A percentile compares a stretch with the other conserved stretches of the same genome.
Conservation (phyloP, 2,797 vertebrate genomes). For the Sebastolobus alascanus region DNA sequence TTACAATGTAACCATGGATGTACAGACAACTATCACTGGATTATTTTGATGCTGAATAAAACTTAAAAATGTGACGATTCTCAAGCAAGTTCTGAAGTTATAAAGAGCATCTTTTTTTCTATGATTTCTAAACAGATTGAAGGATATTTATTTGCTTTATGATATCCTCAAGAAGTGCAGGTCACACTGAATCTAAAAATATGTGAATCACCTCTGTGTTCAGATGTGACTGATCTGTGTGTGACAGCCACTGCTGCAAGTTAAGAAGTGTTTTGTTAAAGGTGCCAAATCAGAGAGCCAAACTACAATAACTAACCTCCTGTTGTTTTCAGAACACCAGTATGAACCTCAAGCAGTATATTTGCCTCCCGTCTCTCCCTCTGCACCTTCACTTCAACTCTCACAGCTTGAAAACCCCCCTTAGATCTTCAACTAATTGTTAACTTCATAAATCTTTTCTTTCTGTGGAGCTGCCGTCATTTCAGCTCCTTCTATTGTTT, state of each 20-base stretch:
- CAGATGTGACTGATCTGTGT: neutral
- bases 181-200: neutral
- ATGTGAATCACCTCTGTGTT: neutral
- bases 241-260: neutral
- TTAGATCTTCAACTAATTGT: neutral
- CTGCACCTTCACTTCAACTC: neutral
- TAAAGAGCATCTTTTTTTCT: neutral
- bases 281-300: rapidly evolving
- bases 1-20: neutral
- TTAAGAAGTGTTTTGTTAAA: neutral
- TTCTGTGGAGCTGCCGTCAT: neutral
- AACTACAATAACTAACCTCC: neutral
- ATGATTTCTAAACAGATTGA: neutral
- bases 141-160: neutral
- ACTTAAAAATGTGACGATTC: neutral
- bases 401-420: neutral
- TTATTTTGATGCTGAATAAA: neutral
- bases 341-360: neutral
- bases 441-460: neutral
- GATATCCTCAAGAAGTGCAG: neutral
- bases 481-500: constrained; percentile 14
- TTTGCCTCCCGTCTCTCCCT: neutral
- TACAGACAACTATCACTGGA: neutral
- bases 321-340: neutral
- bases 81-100: neutral